Conservation (phyloP, 2,797 vertebrate genomes). For the Clamator glandarius region DNA sequence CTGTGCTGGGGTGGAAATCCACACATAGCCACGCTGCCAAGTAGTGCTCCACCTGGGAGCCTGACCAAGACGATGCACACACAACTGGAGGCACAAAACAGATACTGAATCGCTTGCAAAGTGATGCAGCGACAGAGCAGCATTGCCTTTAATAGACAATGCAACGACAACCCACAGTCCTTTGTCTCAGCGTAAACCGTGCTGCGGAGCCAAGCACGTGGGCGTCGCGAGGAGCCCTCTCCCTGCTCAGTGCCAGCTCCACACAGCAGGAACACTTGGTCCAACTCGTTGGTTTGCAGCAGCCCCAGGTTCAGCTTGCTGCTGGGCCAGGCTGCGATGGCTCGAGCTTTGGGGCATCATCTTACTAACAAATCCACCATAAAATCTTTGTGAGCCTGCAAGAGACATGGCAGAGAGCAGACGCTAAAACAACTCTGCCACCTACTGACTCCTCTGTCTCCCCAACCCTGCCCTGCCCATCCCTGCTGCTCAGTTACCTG, state of each 20-base stretch:
- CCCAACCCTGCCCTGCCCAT: background rate
- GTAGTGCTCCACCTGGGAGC: too few relatives aligned
- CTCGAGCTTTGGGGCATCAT: fast-evolving
- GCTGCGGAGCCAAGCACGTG: background rate
- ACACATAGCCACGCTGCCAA: too few relatives aligned
- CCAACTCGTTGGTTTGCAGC: background rate
- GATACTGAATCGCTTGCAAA: background rate
- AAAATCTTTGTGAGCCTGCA: background rate
- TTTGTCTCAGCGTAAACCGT: fast-evolving
- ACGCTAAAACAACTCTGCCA: slow-evolving; percentile 75
- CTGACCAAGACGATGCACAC: background rate
- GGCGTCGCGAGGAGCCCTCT: background rate
- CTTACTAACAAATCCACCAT: background rate
- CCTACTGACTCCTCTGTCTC: slow-evolving; percentile 57
- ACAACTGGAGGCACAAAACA: background rate
- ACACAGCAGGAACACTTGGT: fast-evolving
- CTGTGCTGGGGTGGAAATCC: background rate
- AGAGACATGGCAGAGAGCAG: background rate
- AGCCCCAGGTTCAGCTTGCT: background rate
- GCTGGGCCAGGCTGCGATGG: background rate
- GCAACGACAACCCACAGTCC: background rate
- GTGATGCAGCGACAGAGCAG: background rate
- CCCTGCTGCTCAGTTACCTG: background rate
- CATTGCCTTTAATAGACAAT: fast-evolving
- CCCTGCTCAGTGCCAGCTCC: too few relatives aligned